Percentiles rank a stretch among this genome's conserved stretches.
Conservation (phyloP, 2,888 invertebrate genomes). For the Phytoseiulus persimilis region DNA sequence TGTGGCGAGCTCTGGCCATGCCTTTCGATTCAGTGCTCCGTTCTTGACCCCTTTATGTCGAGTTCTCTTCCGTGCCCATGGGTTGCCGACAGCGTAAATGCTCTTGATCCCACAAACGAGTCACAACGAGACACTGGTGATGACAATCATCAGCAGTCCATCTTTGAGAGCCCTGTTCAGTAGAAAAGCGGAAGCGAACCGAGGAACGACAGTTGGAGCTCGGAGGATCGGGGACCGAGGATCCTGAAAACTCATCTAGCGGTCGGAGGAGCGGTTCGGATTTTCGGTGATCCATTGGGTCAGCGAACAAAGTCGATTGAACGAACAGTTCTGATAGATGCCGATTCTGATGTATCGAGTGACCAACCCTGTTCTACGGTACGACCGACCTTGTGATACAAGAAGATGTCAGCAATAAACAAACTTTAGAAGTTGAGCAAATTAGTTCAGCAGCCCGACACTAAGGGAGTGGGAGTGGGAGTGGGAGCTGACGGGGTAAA, state of each 20-base stretch:
- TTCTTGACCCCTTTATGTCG: too few relatives aligned
- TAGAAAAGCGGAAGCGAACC: not conserved
- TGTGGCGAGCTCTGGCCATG: too few relatives aligned
- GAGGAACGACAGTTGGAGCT: not conserved
- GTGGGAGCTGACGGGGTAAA: not conserved
- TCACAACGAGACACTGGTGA: not conserved
- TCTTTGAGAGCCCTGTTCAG: not conserved
- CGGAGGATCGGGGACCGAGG: not conserved
- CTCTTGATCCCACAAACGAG: not conserved
- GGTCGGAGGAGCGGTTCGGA: not conserved
- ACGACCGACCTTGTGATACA: slow-evolving; percentile 35
- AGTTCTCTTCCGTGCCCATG: not conserved
- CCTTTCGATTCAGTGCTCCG: too few relatives aligned
- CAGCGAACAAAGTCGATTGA: too few relatives aligned
- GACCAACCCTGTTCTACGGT: not conserved
- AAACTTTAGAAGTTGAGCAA: not conserved
- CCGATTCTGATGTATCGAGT: too few relatives aligned
- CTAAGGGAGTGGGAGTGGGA: not conserved
- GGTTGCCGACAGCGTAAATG: not conserved
- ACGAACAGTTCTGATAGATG: too few relatives aligned
- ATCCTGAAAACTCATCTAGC: not conserved
- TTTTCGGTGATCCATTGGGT: not conserved
- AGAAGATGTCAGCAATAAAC: slow-evolving; percentile 36
- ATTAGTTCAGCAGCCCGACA: not conserved
- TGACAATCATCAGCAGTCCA: not conserved